A percentile compares a stretch with the other conserved stretches of the same genome.
Conservation (phyloP, 2,797 vertebrate genomes). For the Acridotheres tristis region DNA sequence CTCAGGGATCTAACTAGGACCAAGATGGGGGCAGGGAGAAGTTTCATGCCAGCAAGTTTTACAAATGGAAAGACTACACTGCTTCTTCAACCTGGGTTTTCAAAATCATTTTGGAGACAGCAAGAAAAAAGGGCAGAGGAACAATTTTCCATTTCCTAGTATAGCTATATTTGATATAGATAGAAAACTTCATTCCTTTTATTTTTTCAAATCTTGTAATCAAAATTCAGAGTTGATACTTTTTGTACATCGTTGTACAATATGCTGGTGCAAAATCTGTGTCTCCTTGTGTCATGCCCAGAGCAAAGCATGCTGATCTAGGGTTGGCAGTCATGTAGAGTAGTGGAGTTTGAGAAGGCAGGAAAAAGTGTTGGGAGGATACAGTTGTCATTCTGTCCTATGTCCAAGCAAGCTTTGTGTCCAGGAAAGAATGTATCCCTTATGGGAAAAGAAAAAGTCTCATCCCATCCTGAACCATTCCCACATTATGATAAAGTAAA, state of each 20-base stretch:
- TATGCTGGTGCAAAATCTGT: not conserved
- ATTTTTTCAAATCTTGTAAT: not conserved
- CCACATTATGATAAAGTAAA: not conserved
- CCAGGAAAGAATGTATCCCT: not conserved
- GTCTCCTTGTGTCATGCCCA: not conserved
- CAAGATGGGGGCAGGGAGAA: not conserved
- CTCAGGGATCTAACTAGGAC: not conserved
- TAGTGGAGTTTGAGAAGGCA: not conserved
- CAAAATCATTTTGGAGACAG: not conserved
- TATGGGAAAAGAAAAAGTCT: not conserved
- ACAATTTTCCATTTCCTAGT: not conserved
- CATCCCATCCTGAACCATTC: not conserved
- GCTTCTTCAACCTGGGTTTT: not conserved
- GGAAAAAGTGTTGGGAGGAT: not conserved
- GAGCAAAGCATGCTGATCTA: accelerated
- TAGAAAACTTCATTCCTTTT: not conserved
- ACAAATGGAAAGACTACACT: not conserved
- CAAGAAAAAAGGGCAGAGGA: not conserved
- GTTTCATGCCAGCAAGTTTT: conserved; percentile 11
- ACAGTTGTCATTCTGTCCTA: not conserved
- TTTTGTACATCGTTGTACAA: not conserved
- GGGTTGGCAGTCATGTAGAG: not conserved
- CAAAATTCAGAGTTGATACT: not conserved
- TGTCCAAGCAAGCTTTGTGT: not conserved
- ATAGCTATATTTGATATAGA: not conserved